Evolutionary conservation across 2,888 invertebrate species (phyloP).

Genomic region (Hirtodrosophila trivittata): DNA sequence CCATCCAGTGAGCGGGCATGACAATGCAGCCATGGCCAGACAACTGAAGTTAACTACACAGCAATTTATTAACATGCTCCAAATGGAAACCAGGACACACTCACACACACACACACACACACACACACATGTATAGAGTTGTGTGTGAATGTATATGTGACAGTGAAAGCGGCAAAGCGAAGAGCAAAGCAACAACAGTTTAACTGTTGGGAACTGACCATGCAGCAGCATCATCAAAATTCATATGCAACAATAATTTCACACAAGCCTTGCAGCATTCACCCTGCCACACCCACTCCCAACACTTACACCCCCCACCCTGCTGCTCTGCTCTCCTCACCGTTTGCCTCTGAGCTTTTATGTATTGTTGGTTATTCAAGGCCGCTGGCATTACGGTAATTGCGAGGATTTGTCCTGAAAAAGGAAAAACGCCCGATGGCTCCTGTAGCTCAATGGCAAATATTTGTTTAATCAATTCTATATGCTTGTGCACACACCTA

Average conservation of each 20-base stretch:
- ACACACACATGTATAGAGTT: background rate
- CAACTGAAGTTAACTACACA: constrained; percentile 54
- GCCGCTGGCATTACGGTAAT: constrained; percentile 73
- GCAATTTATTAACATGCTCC: constrained; percentile 63
- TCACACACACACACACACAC: constrained; percentile 2
- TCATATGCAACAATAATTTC: constrained; percentile 42
- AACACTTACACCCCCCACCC: constrained; percentile 10
- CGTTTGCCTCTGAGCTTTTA: constrained; percentile 18
- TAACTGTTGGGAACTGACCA: constrained; percentile 10
- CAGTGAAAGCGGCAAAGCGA: constrained; percentile 18
- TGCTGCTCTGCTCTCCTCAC: background rate
- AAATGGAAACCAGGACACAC: constrained; percentile 37
- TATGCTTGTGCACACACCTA: constrained; percentile 23
- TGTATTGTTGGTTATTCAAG: constrained; percentile 42
- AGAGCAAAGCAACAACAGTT: constrained; percentile 5
- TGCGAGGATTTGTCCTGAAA: constrained; percentile 61
- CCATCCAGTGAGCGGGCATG: constrained; percentile 19
- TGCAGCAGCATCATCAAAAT: constrained; percentile 41
- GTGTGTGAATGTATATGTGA: constrained; percentile 7
- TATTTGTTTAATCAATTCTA: constrained; percentile 75
- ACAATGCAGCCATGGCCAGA: constrained; percentile 24
- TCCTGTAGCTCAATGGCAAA: constrained; percentile 59
- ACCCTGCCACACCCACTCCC: background rate
- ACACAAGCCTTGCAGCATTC: constrained; percentile 4
- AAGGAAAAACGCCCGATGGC: constrained; percentile 28